Percentiles rank a stretch among this genome's conserved stretches.
phyloP scores from a whole-genome alignment of 2,797 vertebrate species.

The Melanogrammus aeglefinus region DNA sequence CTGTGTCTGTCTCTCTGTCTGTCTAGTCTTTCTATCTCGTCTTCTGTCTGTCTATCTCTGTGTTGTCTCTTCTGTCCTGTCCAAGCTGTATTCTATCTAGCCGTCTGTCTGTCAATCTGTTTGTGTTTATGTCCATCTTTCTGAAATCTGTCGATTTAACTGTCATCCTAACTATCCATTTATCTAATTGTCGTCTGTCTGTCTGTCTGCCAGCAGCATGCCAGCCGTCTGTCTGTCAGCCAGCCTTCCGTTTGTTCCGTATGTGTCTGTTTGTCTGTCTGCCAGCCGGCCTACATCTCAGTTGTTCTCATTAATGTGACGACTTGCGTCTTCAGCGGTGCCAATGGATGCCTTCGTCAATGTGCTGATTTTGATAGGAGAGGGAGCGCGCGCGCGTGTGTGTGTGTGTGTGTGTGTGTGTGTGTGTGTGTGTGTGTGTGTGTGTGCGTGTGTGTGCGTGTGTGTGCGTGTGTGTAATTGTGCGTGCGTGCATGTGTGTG shows the following conservation, averaged over 20 bases:
- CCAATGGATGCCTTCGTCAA: constrained; percentile 80
- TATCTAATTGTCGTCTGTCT: neutral
- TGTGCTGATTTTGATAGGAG: constrained; percentile 83
- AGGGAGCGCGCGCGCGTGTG: constrained; percentile 57
- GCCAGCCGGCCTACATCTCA: neutral
- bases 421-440: constrained; percentile 18
- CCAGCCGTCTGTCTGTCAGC: neutral
- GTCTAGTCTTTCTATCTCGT: no score
- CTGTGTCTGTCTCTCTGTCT: no score
- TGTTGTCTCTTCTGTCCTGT: neutral
- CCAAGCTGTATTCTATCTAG: neutral
- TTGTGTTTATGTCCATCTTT: neutral
- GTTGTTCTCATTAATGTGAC: neutral
- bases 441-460: constrained; percentile 10
- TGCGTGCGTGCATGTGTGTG: constrained; percentile 31
- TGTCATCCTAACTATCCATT: no score
- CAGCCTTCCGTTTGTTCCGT: neutral
- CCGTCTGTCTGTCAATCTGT: neutral
- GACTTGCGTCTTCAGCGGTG: constrained; percentile 50
- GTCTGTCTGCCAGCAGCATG: neutral
- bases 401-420: constrained; percentile 6
- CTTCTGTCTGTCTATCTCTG: constrained; percentile 13
- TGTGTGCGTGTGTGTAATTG: neutral
- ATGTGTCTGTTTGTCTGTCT: neutral
- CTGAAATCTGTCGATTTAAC: neutral